Conservation (phyloP, 1,140 invertebrate species). For the Asobara japonica region DNA sequence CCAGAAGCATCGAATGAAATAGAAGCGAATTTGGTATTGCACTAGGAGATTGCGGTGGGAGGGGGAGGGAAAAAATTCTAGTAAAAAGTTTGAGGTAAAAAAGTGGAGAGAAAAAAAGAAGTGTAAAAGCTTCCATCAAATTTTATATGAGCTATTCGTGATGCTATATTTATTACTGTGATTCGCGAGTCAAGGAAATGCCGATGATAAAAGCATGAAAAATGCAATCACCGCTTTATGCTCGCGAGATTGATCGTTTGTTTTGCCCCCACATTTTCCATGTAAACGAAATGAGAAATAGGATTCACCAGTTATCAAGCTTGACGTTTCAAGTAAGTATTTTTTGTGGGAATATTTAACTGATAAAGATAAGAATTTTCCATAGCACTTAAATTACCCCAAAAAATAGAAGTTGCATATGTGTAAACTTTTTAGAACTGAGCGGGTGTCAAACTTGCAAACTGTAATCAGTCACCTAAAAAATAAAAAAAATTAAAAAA, state of each 20-base stretch:
- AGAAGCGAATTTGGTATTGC: neutral
- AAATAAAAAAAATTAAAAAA: no score
- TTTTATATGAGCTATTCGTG: neutral
- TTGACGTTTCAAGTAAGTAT: no score
- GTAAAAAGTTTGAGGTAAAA: neutral
- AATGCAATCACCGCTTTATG: neutral
- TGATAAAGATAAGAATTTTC: no score
- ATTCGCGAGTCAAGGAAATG: neutral
- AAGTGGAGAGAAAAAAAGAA: neutral
- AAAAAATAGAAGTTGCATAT: no score
- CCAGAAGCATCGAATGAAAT: constrained; percentile 3
- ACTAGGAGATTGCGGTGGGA: neutral
- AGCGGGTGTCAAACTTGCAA: no score
- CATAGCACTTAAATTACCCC: no score
- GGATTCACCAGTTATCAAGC: no score
- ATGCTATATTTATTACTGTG: constrained; percentile 3
- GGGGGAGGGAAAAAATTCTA: neutral
- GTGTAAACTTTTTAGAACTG: no score
- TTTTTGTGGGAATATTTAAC: no score
- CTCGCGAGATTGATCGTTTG: neutral
- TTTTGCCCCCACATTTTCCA: neutral
- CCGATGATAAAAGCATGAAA: neutral
- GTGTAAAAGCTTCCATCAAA: constrained; percentile 9
- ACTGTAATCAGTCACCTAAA: no score
- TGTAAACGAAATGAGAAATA: neutral